Evolutionary conservation across 2,797 vertebrate genomes (phyloP).

Genomic region (Pangasius macronema): DNA sequence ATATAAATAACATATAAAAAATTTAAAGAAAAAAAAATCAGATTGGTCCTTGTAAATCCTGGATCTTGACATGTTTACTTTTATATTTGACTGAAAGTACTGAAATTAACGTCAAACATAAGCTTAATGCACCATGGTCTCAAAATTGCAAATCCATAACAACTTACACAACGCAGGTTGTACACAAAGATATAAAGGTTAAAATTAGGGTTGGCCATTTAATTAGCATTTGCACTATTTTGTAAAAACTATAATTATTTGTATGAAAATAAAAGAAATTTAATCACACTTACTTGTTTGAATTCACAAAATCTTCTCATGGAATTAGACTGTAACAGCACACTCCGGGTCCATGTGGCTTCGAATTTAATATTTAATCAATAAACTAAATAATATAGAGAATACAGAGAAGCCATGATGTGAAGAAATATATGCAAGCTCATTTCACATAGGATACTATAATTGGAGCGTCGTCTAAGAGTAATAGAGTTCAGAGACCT

Average conservation of each 20-base stretch:
- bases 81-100: neutral
- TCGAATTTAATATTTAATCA: neutral
- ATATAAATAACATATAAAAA: neutral
- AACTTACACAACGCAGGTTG: neutral
- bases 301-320: neutral
- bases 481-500: slow-evolving; percentile 46
- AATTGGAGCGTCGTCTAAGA: slow-evolving; percentile 32
- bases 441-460: slow-evolving; percentile 11
- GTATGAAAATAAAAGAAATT: neutral
- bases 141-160: neutral
- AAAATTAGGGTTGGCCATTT: neutral
- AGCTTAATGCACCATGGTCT: neutral
- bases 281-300: neutral
- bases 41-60: neutral
- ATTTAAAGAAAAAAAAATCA: neutral
- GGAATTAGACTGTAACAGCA: neutral
- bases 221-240: neutral
- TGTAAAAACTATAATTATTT: neutral
- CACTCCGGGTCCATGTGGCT: neutral
- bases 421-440: slow-evolving; percentile 28
- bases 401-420: slow-evolving; percentile 2
- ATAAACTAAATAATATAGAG: neutral
- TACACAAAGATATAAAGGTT: neutral
- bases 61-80: neutral
- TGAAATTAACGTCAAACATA: neutral